These are phyloP conservation scores for Drosophila bocqueti DNA, from an alignment of 1,140 invertebrate species.

Conservation along the genomic window DNA sequence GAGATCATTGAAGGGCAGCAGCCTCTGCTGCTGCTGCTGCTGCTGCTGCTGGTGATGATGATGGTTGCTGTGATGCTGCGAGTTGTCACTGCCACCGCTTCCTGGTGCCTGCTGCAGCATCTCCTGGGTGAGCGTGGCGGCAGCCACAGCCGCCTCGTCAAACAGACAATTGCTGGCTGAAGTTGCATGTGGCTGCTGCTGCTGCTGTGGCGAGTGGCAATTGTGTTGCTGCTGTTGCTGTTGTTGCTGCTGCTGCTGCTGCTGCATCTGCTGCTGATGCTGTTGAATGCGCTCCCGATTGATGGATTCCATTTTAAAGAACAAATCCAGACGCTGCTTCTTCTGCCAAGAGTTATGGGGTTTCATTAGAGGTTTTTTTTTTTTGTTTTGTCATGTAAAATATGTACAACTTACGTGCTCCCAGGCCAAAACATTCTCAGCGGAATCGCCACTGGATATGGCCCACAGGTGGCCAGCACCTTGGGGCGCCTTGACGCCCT, in stretches of 20 bases:
- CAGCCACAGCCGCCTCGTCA: slow-evolving; percentile 77
- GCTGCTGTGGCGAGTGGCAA: slow-evolving; percentile 43
- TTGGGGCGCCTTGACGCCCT: slow-evolving; percentile 92
- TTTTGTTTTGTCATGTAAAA: fast-evolving
- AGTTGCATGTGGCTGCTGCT: slow-evolving; percentile 31
- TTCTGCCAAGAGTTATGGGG: slow-evolving; percentile 52
- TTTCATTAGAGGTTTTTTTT: background rate
- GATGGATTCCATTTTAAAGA: slow-evolving; percentile 85
- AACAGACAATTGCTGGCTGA: slow-evolving; percentile 51
- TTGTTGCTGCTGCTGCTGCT: slow-evolving; percentile 60
- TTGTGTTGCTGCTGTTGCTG: slow-evolving; percentile 28
- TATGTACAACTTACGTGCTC: slow-evolving; percentile 71
- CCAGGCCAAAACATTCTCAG: slow-evolving; percentile 83
- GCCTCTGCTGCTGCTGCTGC: slow-evolving; percentile 42
- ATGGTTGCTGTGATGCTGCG: slow-evolving; percentile 34
- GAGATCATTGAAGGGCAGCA: slow-evolving; percentile 78
- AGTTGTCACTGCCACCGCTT: background rate
- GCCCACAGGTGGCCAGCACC: slow-evolving; percentile 95
- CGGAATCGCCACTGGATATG: slow-evolving; percentile 88
- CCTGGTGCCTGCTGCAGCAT: slow-evolving; percentile 59
- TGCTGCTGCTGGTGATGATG: slow-evolving; percentile 43
- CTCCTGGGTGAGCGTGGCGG: slow-evolving; percentile 73
- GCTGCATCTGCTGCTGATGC: slow-evolving; percentile 60
- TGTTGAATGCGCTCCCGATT: slow-evolving; percentile 77
- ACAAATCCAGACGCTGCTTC: slow-evolving; percentile 84